These are phyloP conservation scores for Drosophila tropicalis DNA, from an alignment of 1,140 invertebrate genomes.

Conservation along the genomic window DNA sequence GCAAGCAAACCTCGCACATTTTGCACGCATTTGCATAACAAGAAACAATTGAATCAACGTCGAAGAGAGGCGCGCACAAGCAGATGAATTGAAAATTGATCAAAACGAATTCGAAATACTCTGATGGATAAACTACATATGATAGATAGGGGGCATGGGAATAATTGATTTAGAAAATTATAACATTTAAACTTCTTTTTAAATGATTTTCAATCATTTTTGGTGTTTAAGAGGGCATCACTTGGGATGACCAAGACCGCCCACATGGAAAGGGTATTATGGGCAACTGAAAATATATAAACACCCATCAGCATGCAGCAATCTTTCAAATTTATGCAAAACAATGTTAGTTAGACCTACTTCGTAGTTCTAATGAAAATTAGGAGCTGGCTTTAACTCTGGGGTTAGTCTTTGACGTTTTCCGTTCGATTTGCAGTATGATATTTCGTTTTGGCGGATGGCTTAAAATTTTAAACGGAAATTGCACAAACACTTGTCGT, in stretches of 20 bases:
- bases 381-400: conserved; percentile 27
- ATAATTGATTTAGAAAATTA: too few relatives aligned
- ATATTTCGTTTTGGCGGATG: conserved; percentile 70
- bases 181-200: too few relatives aligned
- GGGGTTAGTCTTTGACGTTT: conserved; percentile 50
- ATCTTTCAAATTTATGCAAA: conserved; percentile 9
- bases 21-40: conserved; percentile 79
- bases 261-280: too few relatives aligned
- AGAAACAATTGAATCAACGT: conserved; percentile 40
- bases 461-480: conserved; percentile 75
- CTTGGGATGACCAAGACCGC: too few relatives aligned
- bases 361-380: conserved; percentile 74
- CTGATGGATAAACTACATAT: conserved; percentile 1
- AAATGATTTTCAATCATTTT: too few relatives aligned
- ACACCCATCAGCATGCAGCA: not conserved
- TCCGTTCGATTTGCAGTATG: conserved; percentile 71
- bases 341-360: conserved; percentile 26
- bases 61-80: not conserved
- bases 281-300: too few relatives aligned
- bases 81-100: not conserved
- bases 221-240: too few relatives aligned
- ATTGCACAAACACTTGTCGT: conserved; percentile 79
- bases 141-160: not conserved
- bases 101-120: conserved; percentile 40
- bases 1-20: conserved; percentile 75